These are phyloP conservation scores for Notiomystis cincta DNA, from an alignment of 2,113 vertebrate species.

Conservation along the genomic window DNA sequence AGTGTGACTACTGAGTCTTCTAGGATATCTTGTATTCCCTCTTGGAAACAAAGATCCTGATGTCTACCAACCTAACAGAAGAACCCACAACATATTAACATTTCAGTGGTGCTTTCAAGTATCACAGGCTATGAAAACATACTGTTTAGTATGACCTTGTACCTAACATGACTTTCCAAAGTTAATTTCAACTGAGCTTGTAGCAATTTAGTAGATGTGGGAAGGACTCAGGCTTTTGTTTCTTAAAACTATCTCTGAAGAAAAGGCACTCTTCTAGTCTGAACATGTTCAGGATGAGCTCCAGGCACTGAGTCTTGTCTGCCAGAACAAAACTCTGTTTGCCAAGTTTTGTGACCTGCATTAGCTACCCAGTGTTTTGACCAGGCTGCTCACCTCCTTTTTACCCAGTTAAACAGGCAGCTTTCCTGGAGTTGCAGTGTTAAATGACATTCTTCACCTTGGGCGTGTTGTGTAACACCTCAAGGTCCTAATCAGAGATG, in stretches of 20 bases:
- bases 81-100: not conserved
- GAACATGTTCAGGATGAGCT: not conserved
- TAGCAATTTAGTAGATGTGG: not conserved
- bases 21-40: not conserved
- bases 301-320: not conserved
- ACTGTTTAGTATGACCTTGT: not conserved
- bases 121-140: not conserved
- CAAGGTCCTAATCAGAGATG: not conserved
- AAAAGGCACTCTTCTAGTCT: not conserved
- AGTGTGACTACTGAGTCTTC: not conserved
- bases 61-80: not conserved
- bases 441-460: not conserved
- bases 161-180: not conserved
- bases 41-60: not conserved
- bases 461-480: not conserved
- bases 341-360: not conserved
- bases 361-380: not conserved
- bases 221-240: not conserved
- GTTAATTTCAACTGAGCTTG: not conserved
- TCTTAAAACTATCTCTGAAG: not conserved
- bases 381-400: not conserved
- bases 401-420: not conserved
- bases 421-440: not conserved
- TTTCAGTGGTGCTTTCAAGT: not conserved
- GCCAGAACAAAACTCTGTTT: not conserved